phyloP scores from a whole-genome alignment of 2,888 invertebrate species.

The Acanthosoma haemorrhoidale region DNA sequence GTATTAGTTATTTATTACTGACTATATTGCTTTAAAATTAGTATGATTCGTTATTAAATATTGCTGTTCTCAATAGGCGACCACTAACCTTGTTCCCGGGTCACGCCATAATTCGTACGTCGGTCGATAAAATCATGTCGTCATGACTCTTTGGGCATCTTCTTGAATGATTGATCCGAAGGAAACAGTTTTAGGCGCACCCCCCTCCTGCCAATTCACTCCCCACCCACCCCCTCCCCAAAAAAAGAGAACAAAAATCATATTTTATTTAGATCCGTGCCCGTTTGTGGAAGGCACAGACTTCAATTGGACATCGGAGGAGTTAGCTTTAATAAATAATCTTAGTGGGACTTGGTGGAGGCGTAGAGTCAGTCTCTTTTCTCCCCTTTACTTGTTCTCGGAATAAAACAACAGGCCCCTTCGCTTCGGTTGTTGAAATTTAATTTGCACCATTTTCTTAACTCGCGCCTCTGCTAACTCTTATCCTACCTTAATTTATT shows the following conservation, averaged over 20 bases:
- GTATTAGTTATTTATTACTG: too few species aligned
- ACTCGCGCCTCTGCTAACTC: background rate
- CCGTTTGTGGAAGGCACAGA: slow-evolving; percentile 1
- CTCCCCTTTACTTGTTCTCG: background rate
- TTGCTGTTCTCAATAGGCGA: background rate
- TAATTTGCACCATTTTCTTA: slow-evolving; percentile 7
- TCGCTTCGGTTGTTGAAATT: slow-evolving; percentile 6
- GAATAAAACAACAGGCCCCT: background rate
- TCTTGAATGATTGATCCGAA: background rate
- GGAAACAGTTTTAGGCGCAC: slow-evolving; percentile 5
- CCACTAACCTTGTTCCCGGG: background rate
- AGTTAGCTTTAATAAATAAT: slow-evolving; percentile 9
- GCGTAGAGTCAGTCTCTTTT: too few species aligned
- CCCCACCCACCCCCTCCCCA: too few species aligned
- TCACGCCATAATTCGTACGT: background rate
- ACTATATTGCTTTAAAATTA: too few species aligned
- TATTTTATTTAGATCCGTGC: background rate
- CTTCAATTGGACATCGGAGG: slow-evolving; percentile 5
- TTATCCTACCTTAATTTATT: background rate
- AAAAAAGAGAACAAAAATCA: background rate
- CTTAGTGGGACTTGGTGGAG: background rate
- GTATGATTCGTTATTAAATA: too few species aligned
- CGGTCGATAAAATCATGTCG: background rate
- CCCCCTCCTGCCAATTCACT: too few species aligned
- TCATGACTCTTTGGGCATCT: background rate